Conservation (phyloP, 2,888 invertebrate species). For the Periphyllus acericola region DNA sequence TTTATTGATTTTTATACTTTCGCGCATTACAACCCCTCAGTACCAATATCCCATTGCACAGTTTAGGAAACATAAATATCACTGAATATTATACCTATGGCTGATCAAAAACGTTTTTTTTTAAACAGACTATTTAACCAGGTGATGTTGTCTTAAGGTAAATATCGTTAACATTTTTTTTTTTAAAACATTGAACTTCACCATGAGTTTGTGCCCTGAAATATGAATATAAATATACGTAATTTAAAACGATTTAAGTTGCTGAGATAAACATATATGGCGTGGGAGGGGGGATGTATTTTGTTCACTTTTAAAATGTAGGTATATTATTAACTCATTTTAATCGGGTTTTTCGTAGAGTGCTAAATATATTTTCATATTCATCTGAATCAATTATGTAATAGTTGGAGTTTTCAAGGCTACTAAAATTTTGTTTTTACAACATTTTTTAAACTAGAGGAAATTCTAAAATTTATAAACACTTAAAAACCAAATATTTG, state of each 20-base stretch:
- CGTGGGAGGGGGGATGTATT: too few species aligned
- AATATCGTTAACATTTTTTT: conserved; percentile 24
- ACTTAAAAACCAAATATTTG: too few species aligned
- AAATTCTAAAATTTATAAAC: too few species aligned
- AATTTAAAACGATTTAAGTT: neutral
- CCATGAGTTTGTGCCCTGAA: neutral
- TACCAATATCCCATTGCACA: conserved; percentile 7
- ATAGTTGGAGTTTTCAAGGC: too few species aligned
- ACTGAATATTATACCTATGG: too few species aligned
- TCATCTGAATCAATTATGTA: too few species aligned
- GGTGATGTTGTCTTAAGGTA: conserved; percentile 19
- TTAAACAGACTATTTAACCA: conserved; percentile 23
- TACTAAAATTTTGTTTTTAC: too few species aligned
- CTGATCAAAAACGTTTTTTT: neutral
- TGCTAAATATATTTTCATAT: too few species aligned
- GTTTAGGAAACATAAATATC: conserved; percentile 48
- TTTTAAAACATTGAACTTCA: neutral
- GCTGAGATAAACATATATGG: neutral
- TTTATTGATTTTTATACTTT: conserved; percentile 44
- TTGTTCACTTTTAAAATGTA: too few species aligned
- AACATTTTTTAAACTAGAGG: too few species aligned
- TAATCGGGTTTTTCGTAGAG: too few species aligned
- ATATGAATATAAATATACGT: neutral
- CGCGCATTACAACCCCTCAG: conserved; percentile 20
- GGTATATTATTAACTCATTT: too few species aligned